Conservation (phyloP, 2,113 vertebrate genomes). For the Sprattus sprattus region DNA sequence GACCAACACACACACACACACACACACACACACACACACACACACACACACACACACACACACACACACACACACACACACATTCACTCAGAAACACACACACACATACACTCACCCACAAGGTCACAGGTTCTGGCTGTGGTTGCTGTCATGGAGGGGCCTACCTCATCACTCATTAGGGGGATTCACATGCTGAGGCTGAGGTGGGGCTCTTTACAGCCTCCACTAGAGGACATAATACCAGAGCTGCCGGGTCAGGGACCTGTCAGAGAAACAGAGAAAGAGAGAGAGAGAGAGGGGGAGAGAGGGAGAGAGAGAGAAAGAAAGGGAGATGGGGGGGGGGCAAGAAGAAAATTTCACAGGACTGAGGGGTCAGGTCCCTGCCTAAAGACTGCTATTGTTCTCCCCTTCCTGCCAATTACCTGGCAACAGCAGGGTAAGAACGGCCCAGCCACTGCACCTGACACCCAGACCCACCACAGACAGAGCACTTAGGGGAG, state of each 20-base stretch:
- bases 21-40: neutral
- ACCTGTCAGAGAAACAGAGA: neutral
- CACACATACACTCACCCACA: neutral
- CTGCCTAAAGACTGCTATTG: slow-evolving; percentile 10
- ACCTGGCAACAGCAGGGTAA: neutral
- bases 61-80: neutral
- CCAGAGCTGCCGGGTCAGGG: too few species aligned
- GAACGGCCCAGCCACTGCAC: neutral
- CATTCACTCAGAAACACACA: too few species aligned
- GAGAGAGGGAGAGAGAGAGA: neutral
- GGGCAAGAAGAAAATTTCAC: neutral
- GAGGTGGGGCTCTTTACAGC: too few species aligned
- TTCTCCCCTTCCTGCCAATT: neutral
- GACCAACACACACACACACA: neutral
- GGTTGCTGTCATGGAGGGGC: too few species aligned
- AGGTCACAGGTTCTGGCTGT: too few species aligned
- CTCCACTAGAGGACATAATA: too few species aligned
- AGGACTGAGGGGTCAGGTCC: neutral
- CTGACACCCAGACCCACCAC: slow-evolving; percentile 4
- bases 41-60: neutral
- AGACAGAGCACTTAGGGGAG: neutral
- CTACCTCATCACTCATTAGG: too few species aligned
- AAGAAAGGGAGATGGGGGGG: neutral
- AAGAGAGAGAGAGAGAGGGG: neutral
- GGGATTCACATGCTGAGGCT: too few species aligned